Evolutionary conservation across 1,140 invertebrate species (phyloP).

Genomic region (Steinernema khuongi): DNA sequence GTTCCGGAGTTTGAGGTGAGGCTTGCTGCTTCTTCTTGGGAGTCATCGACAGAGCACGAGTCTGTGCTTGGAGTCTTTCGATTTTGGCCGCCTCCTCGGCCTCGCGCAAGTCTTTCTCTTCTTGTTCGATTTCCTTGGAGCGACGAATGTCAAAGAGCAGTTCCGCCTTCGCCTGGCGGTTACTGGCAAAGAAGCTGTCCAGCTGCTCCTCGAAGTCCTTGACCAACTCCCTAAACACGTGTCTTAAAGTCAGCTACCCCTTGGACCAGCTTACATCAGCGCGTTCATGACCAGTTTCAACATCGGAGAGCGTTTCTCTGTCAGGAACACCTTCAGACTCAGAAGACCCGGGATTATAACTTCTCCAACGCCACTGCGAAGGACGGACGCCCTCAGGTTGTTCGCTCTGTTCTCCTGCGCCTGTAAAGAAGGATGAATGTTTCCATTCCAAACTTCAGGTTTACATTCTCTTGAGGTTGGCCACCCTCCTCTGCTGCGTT

Average conservation of each 20-base stretch:
- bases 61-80: background rate
- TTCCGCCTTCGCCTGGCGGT: slow-evolving; percentile 20
- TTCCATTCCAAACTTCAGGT: background rate
- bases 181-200: slow-evolving; percentile 14
- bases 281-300: slow-evolving; percentile 22
- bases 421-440: background rate
- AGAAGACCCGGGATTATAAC: slow-evolving; percentile 22
- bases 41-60: background rate
- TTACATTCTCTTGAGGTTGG: background rate
- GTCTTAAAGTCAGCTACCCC: background rate
- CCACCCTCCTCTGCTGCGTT: background rate
- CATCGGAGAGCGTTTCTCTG: slow-evolving; percentile 23
- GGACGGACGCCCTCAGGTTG: slow-evolving; percentile 18
- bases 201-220: slow-evolving; percentile 27
- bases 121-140: background rate
- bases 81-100: background rate
- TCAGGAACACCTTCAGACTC: slow-evolving; percentile 13
- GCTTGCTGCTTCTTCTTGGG: no score
- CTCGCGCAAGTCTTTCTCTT: background rate
- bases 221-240: slow-evolving; percentile 6
- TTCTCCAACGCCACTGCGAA: slow-evolving; percentile 19
- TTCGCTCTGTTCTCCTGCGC: background rate
- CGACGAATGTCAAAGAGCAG: slow-evolving; percentile 15
- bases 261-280: slow-evolving; percentile 1
- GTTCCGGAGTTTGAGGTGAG: no score